Conservation (phyloP, 2,888 invertebrate genomes). For the Masnerella sp. region DNA sequence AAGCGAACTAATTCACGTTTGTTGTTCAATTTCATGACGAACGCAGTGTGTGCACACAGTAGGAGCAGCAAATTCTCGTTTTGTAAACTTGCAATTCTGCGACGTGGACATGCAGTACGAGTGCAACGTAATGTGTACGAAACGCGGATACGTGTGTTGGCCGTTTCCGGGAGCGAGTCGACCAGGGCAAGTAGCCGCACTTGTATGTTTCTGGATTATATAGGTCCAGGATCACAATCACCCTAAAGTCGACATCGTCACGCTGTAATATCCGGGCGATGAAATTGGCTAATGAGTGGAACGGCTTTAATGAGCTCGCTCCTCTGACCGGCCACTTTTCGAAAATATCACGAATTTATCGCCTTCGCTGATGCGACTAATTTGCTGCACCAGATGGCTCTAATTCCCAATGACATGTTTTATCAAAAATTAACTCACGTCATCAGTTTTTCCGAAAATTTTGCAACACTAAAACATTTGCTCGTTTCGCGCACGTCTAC, state of each 20-base stretch:
- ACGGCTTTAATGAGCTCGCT: constrained; percentile 30
- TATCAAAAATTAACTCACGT: too few relatives aligned
- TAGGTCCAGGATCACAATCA: constrained; percentile 24
- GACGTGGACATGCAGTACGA: constrained; percentile 31
- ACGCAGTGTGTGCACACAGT: constrained; percentile 34
- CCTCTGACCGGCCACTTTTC: constrained; percentile 6
- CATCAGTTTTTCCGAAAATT: too few relatives aligned
- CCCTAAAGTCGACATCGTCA: constrained; percentile 32
- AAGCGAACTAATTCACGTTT: constrained; percentile 40
- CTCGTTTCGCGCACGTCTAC: too few relatives aligned
- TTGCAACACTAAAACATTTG: too few relatives aligned
- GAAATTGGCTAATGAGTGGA: constrained; percentile 49
- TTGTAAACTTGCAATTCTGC: constrained; percentile 51
- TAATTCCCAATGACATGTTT: too few relatives aligned
- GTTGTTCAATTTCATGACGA: constrained; percentile 46
- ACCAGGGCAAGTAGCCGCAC: constrained; percentile 22
- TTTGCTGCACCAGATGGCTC: too few relatives aligned
- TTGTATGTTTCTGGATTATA: constrained; percentile 41
- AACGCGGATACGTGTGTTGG: constrained; percentile 24
- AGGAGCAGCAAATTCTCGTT: constrained; percentile 42
- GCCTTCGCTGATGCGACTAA: too few relatives aligned
- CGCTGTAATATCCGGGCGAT: constrained; percentile 33
- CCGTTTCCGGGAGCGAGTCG: constrained; percentile 35
- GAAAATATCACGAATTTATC: too few relatives aligned
- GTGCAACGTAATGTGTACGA: constrained; percentile 32